Evolutionary conservation across 1,140 invertebrate species (phyloP), one percentile per base, ranked within the genome.

Genomic region (Apis cerana): DNA sequence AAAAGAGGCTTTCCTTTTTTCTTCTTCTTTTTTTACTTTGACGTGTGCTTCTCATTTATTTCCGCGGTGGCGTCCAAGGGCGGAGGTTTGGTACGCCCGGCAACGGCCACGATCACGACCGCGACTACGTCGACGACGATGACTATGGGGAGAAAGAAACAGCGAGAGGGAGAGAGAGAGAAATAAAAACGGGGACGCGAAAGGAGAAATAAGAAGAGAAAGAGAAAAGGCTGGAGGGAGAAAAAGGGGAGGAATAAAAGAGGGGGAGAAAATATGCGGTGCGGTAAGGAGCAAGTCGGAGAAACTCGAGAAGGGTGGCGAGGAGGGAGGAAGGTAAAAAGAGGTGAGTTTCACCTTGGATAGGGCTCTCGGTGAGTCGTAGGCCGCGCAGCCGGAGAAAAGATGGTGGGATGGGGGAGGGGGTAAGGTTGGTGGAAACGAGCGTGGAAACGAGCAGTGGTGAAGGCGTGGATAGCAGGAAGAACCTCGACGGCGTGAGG

Each of bases 41-140:
- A 92, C 86, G 88, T 86, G 87, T 88, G 88, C 91, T 91, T 89
- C 89, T 91, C 90, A 91, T 93, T 92, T 92, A 92, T 92, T 92
- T 89, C 86, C 77, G 80, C 48, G 80, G 78, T 81, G 84, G 78
- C 75, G 86, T 54, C 43, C 75, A 62, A 59, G 67, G 33, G 33
- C 33, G 33, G 52, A 50, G 23, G 43, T 54, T 11, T 33, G 72
- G 52, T 56, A 54, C 71, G 50, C 69, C 59, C 75, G 72, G 75
- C 23, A 76, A 70, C 79, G 78, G 72, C 70, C 43, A 59, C 71
- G 76, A 43, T 50, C 5, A 54, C 61, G 70, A 75, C 50, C 17
- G 17, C 61, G 75, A 13, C 74, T n/a, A 48, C 71, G 56, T 8
- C 27, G 70, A 72, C 48, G 48, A 54, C 27, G 62, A 61, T 15